These are phyloP conservation scores for Ormyrus labotus DNA, from an alignment of 2,888 invertebrate species.

Conservation along the genomic window DNA sequence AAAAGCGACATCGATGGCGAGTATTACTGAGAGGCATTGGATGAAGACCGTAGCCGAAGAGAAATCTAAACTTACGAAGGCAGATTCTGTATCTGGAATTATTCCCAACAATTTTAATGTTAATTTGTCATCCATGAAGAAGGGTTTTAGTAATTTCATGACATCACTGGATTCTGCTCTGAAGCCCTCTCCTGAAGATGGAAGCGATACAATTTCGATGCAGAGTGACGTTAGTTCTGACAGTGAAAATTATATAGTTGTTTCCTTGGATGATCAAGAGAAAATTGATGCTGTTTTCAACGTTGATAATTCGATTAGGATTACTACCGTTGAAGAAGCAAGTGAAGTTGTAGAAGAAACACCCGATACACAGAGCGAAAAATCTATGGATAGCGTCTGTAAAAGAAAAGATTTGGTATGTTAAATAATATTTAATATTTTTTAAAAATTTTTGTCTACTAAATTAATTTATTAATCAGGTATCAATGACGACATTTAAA, in stretches of 20 bases:
- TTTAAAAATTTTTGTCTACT: slow-evolving; percentile 37
- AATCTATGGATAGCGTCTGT: slow-evolving; percentile 88
- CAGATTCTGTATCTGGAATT: slow-evolving; percentile 62
- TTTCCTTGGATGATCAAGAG: slow-evolving; percentile 81
- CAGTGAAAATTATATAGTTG: slow-evolving; percentile 89
- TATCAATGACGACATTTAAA: slow-evolving; percentile 81
- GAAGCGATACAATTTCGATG: slow-evolving; percentile 85
- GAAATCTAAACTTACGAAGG: slow-evolving; percentile 55
- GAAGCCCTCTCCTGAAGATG: slow-evolving; percentile 84
- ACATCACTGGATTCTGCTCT: slow-evolving; percentile 90
- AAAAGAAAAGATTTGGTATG: slow-evolving; percentile 86
- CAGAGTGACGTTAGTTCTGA: slow-evolving; percentile 92
- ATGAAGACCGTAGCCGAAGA: slow-evolving; percentile 31
- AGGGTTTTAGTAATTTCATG: slow-evolving; percentile 89
- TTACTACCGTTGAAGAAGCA: slow-evolving; percentile 84
- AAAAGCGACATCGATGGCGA: slow-evolving; percentile 28
- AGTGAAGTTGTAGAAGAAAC: slow-evolving; percentile 89
- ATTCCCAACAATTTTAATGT: slow-evolving; percentile 73
- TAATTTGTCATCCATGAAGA: slow-evolving; percentile 88
- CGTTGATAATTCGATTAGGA: slow-evolving; percentile 67
- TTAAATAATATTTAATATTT: slow-evolving; percentile 48
- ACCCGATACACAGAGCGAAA: slow-evolving; percentile 89
- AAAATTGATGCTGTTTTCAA: slow-evolving; percentile 79
- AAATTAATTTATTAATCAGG: slow-evolving; percentile 66
- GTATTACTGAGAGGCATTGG: slow-evolving; percentile 28